Conservation (phyloP, 2,888 invertebrate species). For the Drosophila seclusa region DNA sequence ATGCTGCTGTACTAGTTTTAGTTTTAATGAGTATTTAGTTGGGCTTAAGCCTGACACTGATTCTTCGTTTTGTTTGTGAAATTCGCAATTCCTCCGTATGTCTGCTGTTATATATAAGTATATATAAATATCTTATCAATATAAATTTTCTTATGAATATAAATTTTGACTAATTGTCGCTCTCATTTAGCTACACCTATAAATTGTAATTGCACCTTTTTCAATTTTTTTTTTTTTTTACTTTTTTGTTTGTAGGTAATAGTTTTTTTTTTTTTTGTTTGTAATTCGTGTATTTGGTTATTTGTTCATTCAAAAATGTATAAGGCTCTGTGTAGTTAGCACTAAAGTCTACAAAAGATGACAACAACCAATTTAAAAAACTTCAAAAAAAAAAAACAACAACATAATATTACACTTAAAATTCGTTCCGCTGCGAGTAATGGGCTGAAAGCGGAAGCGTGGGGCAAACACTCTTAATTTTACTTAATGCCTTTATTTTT, state of each 20-base stretch:
- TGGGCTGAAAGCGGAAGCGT: constrained; percentile 46
- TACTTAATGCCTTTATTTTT: constrained; percentile 9
- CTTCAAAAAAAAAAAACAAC: background rate
- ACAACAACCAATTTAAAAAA: constrained; percentile 22
- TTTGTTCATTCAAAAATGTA: constrained; percentile 58
- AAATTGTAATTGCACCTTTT: constrained; percentile 75
- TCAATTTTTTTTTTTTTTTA: constrained; percentile 34
- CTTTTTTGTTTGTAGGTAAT: constrained; percentile 28
- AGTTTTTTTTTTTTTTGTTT: constrained; percentile 27
- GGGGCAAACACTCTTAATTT: constrained; percentile 9
- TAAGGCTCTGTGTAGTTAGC: constrained; percentile 71
- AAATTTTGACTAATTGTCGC: constrained; percentile 71
- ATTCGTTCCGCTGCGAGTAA: constrained; percentile 28
- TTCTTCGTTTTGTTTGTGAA: constrained; percentile 34
- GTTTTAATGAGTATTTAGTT: constrained; percentile 40
- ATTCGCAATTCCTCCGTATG: constrained; percentile 60
- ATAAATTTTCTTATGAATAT: constrained; percentile 41
- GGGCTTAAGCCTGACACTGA: constrained; percentile 21
- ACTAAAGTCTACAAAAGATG: constrained; percentile 36
- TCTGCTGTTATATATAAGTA: constrained; percentile 45
- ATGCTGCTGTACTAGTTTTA: constrained; percentile 15
- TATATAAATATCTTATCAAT: constrained; percentile 54
- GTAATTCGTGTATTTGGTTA: constrained; percentile 44
- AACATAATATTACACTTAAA: constrained; percentile 12
- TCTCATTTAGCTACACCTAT: constrained; percentile 53